Conservation (phyloP, 1,140 invertebrate genomes). For the Leptopilina clavipes region DNA sequence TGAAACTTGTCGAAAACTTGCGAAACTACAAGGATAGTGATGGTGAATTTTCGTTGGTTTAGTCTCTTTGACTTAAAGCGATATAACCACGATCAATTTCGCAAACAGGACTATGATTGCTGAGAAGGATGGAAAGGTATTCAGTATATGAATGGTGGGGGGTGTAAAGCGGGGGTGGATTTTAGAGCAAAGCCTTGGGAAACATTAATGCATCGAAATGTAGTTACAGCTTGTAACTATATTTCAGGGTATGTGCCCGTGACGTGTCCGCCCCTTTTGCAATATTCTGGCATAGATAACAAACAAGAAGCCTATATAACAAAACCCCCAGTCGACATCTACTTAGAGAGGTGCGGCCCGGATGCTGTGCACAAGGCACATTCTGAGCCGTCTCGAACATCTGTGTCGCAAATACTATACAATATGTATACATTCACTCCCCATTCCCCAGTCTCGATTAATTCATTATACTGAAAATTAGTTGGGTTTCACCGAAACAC, state of each 20-base stretch:
- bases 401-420: conserved; percentile 69
- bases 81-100: conserved; percentile 65
- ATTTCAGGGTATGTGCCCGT: conserved; percentile 66
- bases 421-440: conserved; percentile 55
- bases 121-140: conserved; percentile 40
- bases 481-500: not conserved
- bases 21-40: not conserved
- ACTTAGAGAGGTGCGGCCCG: conserved; percentile 36
- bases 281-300: conserved; percentile 60
- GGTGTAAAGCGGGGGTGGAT: conserved; percentile 44
- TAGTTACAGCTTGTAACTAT: conserved; percentile 74
- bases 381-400: conserved; percentile 58
- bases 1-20: conserved; percentile 19
- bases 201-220: conserved; percentile 71
- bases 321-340: conserved; percentile 46
- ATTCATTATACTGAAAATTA: conserved; percentile 48
- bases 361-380: conserved; percentile 48
- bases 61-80: conserved; percentile 50
- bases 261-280: conserved; percentile 51
- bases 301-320: conserved; percentile 41
- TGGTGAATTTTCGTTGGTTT: conserved; percentile 46
- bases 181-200: conserved; percentile 55
- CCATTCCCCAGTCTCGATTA: conserved; percentile 51
- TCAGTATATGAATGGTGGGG: conserved; percentile 46
- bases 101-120: conserved; percentile 38